A percentile compares a stretch with the other conserved stretches of the same genome.
phyloP scores from a whole-genome alignment of 2,113 vertebrate species.

The Rhinolophus ferrumequinum region DNA sequence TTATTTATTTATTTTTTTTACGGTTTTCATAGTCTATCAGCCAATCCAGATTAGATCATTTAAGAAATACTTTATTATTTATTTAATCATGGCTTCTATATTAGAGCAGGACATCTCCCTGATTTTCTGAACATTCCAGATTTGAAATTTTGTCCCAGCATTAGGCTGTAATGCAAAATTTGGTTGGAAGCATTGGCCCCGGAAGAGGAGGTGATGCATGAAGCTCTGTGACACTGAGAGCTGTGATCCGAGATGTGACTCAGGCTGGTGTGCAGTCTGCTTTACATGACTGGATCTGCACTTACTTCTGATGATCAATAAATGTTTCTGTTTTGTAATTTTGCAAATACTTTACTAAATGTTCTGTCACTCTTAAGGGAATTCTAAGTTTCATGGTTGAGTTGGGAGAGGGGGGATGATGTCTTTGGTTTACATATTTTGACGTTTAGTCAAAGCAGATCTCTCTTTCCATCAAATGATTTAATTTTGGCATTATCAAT shows the following conservation, averaged over 20 bases:
- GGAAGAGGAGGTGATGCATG: neutral
- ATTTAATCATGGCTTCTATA: conserved; percentile 30
- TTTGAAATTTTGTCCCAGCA: conserved; percentile 37
- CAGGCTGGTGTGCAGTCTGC: neutral
- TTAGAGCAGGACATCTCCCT: conserved; percentile 43
- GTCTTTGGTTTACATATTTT: conserved; percentile 69
- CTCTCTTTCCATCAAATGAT: conserved; percentile 32
- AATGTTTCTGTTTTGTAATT: neutral
- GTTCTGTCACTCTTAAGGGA: conserved; percentile 59
- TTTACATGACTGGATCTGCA: conserved; percentile 20
- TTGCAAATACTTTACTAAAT: conserved; percentile 38
- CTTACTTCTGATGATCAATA: conserved; percentile 29
- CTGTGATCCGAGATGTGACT: neutral
- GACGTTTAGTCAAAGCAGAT: conserved; percentile 65
- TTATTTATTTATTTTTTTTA: neutral
- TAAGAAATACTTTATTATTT: conserved; percentile 27
- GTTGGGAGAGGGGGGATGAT: neutral
- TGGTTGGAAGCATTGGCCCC: conserved; percentile 23
- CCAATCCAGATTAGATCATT: conserved; percentile 14
- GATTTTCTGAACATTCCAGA: conserved; percentile 54
- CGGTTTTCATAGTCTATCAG: conserved; percentile 13
- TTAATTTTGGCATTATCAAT: conserved; percentile 54
- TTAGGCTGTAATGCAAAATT: conserved; percentile 47
- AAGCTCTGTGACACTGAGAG: neutral
- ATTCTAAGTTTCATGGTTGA: conserved; percentile 35